Evolutionary conservation across 1,140 invertebrate species (phyloP).

Genomic region (Atta colombica): DNA sequence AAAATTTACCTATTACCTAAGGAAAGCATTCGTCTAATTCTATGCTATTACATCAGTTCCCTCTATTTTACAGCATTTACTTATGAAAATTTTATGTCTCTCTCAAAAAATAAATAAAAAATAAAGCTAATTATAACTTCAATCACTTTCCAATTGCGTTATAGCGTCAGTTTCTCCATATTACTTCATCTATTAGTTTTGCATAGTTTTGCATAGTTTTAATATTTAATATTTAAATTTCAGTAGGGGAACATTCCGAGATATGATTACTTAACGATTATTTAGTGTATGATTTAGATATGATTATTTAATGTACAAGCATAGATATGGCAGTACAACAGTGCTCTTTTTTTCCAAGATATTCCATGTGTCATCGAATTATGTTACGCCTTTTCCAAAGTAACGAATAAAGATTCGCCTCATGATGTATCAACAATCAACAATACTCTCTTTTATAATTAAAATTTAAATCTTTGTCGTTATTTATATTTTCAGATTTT

Average conservation of each 20-base stretch:
- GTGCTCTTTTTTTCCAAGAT: neutral
- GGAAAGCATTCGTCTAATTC: neutral
- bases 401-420: slow-evolving; percentile 10
- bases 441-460: too few species aligned
- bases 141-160: too few species aligned
- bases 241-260: neutral
- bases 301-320: neutral
- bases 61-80: neutral
- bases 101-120: neutral
- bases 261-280: neutral
- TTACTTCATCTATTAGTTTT: neutral
- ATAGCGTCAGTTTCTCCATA: neutral
- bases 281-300: neutral
- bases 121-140: neutral
- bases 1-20: too few species aligned
- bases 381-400: neutral
- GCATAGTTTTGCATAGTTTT: neutral
- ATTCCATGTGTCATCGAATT: slow-evolving; percentile 30
- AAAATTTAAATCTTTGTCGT: neutral
- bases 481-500: neutral
- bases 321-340: neutral
- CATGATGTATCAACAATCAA: neutral
- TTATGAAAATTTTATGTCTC: slow-evolving; percentile 9
- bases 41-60: neutral
- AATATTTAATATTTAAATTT: too few species aligned